These are phyloP conservation scores for Julus scanicus DNA, from an alignment of 2,888 invertebrate genomes.

Conservation along the genomic window DNA sequence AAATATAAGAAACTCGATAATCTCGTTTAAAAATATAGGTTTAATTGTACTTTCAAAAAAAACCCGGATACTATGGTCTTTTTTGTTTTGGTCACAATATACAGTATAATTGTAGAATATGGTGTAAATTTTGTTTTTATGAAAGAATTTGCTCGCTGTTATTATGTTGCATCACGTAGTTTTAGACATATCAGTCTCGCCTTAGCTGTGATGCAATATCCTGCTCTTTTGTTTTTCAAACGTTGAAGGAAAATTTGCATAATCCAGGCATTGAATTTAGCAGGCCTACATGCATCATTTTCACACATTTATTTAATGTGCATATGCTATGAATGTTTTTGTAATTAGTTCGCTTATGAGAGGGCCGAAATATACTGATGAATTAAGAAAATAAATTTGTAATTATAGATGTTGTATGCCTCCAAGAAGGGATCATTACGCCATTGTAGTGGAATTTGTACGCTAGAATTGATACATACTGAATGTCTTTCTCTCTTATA, in stretches of 20 bases:
- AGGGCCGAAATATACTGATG: conserved; percentile 36
- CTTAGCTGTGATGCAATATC: conserved; percentile 49
- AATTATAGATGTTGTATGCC: conserved; percentile 44
- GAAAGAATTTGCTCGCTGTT: conserved; percentile 21
- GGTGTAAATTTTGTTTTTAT: conserved; percentile 29
- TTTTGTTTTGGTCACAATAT: conserved; percentile 42
- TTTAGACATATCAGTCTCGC: conserved; percentile 52
- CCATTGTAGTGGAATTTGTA: background rate
- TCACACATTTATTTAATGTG: background rate
- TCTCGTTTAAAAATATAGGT: background rate
- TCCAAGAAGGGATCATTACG: background rate
- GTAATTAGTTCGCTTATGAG: conserved; percentile 46
- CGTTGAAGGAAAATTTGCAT: conserved; percentile 13
- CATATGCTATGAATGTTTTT: conserved; percentile 38
- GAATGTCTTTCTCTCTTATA: too few species aligned
- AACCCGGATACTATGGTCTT: background rate
- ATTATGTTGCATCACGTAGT: conserved; percentile 45
- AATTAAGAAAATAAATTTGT: conserved; percentile 50
- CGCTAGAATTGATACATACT: background rate
- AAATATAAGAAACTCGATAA: background rate
- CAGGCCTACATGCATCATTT: background rate
- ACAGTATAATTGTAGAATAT: conserved; percentile 31
- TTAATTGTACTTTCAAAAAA: conserved; percentile 26
- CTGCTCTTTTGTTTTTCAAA: background rate
- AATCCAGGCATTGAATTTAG: conserved; percentile 9